Evolutionary conservation across 2,888 invertebrate species (phyloP), one percentile per base, ranked within the genome.

Genomic region (Artemia sinica): DNA sequence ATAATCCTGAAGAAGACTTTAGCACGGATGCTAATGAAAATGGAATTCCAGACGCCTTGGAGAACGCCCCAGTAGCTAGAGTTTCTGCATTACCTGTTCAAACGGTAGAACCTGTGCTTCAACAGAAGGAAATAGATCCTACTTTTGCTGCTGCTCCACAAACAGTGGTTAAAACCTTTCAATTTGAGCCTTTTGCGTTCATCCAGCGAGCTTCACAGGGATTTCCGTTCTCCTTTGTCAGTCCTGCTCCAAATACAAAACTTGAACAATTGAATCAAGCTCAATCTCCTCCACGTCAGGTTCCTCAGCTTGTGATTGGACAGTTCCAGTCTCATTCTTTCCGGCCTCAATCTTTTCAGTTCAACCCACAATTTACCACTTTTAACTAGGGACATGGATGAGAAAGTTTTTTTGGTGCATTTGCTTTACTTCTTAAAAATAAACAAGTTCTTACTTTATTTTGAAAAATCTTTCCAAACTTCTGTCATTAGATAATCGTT

Each of bases 1-100:
- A 50, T 13, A 66, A 68, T 8, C n/a, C 52, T 49, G 65, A 65
- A 11, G 70, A 70, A 14, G 70, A 70, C 14, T 66, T 68, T 50
- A 68, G 68, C 18, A 70, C 68, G 7, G 70, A 70, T 49, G 70
- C 68, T 28, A 68, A 70, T n/a, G 68, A 70, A 18, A 68, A 70
- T 66, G 70, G 70, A 13, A 65, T 50, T 6, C 70, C 70, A 28
- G 70, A 70, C 63, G n/a, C 66, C 14, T 14, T 66, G 10, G 41
- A 66, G 8, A 28, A 28, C 28, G 50, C 66, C 50, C 49, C 68
- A 13, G 28, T 28, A 28, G 67, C 67, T 14, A 41, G 48, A 50
- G 50, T 50, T 10, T 49, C 52, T 28, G 28, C 65, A 41, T 50
- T 49, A 52, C 68, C 48, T 8, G 49, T 51, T n/a, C n/a, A 50